Base-by-base conservation (phyloP, 1,140 invertebrate genomes). In the Drosophila sucinea region DNA sequence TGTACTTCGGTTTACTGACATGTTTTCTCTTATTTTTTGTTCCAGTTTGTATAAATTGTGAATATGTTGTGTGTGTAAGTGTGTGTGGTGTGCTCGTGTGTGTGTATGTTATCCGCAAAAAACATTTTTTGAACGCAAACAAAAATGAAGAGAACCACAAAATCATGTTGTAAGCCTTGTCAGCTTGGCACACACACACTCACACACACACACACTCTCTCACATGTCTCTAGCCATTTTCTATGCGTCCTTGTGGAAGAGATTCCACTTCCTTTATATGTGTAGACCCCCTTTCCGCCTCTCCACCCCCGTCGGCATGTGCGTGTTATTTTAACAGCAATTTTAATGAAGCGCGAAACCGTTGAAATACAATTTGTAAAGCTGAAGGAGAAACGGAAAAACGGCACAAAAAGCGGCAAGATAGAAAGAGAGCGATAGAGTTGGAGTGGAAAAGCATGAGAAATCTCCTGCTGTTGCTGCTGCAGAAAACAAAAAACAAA, bases 291-390 rank as follows among this genome's bases (percentile, higher is more conserved):
- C 47, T 30, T 47, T 10, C 38, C 4, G 6, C 6, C 6, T 41
- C 40, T 2, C 30, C 11, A 33, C 11, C 29, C 40, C 3, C 33
- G 57, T 17, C 57, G 33, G 23, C 23, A 27, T 65, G 68, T 60
- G 60, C 40, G 70, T 89, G 79, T 89, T 89, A 89, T 87, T 87
- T 83, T 89, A 87, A 89, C 83, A 89, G 84, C 83, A 87, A 89
- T 89, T 87, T 87, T 87, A 87, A 87, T 87, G 84, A 87, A 87
- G 83, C 83, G 83, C 83, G 78, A 87, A 86, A 89, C 79, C 83
- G 83, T 83, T 83, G 83, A 86, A 86, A 83, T 79, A 87, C 83
- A 86, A 87, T 86, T 86, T 86, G 83, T 86, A 87, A 79, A 77
- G 79, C 84, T 67, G 66, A 51, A 70, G 70, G 66, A 54, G 33